Conservation (phyloP, 2,797 vertebrate genomes). For the Trachurus trachurus region DNA sequence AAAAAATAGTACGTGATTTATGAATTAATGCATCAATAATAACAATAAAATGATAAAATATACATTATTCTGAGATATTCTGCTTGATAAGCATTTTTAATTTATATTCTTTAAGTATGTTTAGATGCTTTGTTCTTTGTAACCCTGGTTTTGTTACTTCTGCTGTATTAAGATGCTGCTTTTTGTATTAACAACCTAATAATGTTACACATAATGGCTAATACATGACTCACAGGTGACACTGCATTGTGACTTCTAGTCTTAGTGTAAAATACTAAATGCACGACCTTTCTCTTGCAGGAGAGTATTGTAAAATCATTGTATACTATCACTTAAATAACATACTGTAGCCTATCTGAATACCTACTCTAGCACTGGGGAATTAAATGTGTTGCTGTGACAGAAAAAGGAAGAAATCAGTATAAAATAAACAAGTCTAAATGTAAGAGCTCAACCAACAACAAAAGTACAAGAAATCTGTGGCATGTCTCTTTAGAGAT, state of each 20-base stretch:
- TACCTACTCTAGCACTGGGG: neutral
- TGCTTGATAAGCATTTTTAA: too few species aligned
- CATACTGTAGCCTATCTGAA: neutral
- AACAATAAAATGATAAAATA: too few species aligned
- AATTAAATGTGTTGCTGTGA: neutral
- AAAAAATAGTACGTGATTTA: too few species aligned
- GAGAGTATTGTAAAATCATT: neutral
- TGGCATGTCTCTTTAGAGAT: neutral
- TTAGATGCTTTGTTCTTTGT: too few species aligned
- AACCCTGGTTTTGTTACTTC: too few species aligned
- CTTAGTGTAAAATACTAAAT: neutral
- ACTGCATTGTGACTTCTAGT: neutral
- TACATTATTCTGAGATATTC: too few species aligned
- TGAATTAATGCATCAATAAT: too few species aligned
- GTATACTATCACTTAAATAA: neutral
- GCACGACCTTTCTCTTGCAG: neutral
- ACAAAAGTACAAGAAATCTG: neutral
- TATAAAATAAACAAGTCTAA: conserved; percentile 5
- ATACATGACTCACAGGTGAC: too few species aligned
- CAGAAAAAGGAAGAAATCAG: neutral
- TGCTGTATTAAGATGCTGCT: too few species aligned
- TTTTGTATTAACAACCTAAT: too few species aligned
- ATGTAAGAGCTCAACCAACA: conserved; percentile 1
- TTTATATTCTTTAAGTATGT: too few species aligned
- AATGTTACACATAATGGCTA: too few species aligned